Percentiles rank a stretch among this genome's conserved stretches.
phyloP scores from a whole-genome alignment of 1,140 invertebrate genomes.

The Solenopsis fugax region DNA sequence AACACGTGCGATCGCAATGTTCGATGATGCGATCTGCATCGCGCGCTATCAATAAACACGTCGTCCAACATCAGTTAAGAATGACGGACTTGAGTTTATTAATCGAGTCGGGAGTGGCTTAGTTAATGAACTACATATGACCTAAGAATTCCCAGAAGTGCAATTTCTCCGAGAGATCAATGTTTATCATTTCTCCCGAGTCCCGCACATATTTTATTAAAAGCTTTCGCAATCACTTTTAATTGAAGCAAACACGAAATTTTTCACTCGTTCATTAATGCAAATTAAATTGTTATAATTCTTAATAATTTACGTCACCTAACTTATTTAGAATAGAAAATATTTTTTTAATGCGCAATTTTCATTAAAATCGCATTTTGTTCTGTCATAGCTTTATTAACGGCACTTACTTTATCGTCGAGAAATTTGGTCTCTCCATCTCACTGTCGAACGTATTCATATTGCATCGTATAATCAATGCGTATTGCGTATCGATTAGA shows the following conservation, averaged over 20 bases:
- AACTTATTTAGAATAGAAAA: background rate
- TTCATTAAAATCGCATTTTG: background rate
- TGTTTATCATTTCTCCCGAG: background rate
- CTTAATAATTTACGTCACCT: background rate
- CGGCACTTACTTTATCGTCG: background rate
- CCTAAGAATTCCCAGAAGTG: background rate
- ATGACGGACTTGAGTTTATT: background rate
- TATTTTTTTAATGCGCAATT: background rate
- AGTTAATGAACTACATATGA: background rate
- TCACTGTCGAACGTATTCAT: slow-evolving; percentile 38
- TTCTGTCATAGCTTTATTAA: background rate
- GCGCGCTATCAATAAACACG: background rate
- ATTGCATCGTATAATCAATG: slow-evolving; percentile 52
- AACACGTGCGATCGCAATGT: slow-evolving; percentile 11
- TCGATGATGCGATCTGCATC: background rate
- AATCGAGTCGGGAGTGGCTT: background rate
- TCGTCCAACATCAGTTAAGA: slow-evolving; percentile 9
- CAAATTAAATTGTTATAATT: background rate
- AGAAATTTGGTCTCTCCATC: slow-evolving; percentile 2
- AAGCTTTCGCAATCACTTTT: background rate
- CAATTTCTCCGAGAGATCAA: background rate
- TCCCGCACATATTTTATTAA: background rate
- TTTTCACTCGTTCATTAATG: background rate
- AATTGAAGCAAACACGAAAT: background rate
- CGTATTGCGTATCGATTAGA: slow-evolving; percentile 56